Evolutionary conservation across 2,888 invertebrate genomes (phyloP), one percentile per base, ranked within the genome.

Genomic region (Harpagoxenus sublaevis): DNA sequence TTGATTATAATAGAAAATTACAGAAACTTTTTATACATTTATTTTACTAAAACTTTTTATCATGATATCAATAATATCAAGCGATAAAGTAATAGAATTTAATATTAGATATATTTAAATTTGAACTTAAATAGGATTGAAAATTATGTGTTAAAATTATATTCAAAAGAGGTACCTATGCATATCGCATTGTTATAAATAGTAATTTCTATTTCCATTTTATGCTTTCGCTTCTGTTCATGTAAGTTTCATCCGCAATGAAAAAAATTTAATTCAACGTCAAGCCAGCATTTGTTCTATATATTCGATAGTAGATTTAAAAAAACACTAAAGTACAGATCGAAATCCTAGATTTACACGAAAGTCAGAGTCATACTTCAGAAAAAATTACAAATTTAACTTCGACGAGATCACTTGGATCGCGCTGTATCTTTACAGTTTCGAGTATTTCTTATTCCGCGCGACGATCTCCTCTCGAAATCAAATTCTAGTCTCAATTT

Each of bases 401-500:
- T 57, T 28, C 2, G n/a, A 42, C 15, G 57, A 45, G 48, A 23
- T 57, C 68, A 57, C 57, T 48, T 60, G 73, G 10, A 35, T 68
- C 35, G 15, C n/a, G 6, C 71, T 71, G 48, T 81, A 71, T 39
- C 60, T 39, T 48, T n/a, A 60, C 66, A 57, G 12, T 60, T 71
- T 70, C 71, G 45, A 60, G 71, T 85, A 87, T 84, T 65, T 79
- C 74, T 82, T 86, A 84, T 87, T 89, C 77, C 55, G 65, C 42
- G 51, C 70, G 70, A 51, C 79, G 84, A 84, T 90, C 87, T 74
- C 66, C 42, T 75, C 39, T 63, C 60, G 73, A 90, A 90, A 90
- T 90, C 88, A 86, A 86, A 90, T 90, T 89, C 90, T 83, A 66
- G 83, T 88, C 88, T 84, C 87, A 82, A 88, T 88, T 88, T 90